Percentiles rank a stretch among this genome's conserved stretches.
Conservation (phyloP, 2,888 invertebrate genomes). For the Liposcelis brunnea region DNA sequence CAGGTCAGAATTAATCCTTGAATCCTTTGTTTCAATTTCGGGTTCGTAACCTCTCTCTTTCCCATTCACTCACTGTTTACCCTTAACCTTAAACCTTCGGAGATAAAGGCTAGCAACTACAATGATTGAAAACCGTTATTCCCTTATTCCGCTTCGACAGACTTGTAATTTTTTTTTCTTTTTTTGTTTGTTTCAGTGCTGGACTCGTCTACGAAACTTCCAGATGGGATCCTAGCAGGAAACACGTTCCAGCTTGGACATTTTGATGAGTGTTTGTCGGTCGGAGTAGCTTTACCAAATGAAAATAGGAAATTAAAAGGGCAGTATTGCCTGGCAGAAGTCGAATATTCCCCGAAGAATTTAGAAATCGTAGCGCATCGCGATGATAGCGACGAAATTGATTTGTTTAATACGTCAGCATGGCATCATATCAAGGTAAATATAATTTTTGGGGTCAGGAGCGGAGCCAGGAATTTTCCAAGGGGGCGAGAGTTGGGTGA, state of each 20-base stretch:
- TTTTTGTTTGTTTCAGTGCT: constrained; percentile 38
- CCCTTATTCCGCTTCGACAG: no score
- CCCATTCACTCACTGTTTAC: no score
- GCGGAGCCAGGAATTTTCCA: no score
- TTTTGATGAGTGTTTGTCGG: constrained; percentile 46
- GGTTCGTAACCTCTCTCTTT: no score
- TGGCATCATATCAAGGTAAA: constrained; percentile 13
- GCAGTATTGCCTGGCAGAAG: constrained; percentile 33
- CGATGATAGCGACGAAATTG: constrained; percentile 2
- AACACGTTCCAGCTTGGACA: constrained; percentile 53
- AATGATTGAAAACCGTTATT: no score
- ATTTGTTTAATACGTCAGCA: constrained; percentile 10
- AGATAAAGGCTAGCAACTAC: no score
- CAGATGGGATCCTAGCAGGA: constrained; percentile 47
- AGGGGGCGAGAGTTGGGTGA: no score
- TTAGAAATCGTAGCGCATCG: neutral
- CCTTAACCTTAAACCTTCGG: no score
- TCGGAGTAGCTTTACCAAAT: constrained; percentile 14
- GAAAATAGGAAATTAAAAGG: constrained; percentile 24
- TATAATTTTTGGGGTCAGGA: no score
- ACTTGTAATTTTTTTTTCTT: neutral
- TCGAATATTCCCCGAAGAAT: constrained; percentile 16
- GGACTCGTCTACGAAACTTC: constrained; percentile 52
- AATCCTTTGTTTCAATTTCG: no score
- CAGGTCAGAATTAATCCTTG: no score